A percentile compares a stretch with the other conserved stretches of the same genome.
phyloP scores from a whole-genome alignment of 2,113 vertebrate species.

The Xiphophorus hellerii region DNA sequence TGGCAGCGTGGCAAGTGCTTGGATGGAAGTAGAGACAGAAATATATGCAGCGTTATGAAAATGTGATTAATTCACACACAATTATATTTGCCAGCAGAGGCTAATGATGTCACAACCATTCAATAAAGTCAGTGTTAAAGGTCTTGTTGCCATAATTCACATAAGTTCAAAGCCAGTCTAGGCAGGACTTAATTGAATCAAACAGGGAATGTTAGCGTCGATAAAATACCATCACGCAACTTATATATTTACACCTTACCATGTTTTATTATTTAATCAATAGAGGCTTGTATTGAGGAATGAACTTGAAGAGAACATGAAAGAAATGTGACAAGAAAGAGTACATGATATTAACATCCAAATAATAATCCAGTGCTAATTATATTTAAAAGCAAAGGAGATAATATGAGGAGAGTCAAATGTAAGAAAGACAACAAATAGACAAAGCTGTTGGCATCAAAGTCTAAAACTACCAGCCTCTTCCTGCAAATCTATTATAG shows the following conservation, averaged over 20 bases:
- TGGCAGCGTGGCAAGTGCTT: background rate
- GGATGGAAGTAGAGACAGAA: background rate
- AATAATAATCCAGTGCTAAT: background rate
- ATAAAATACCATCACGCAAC: slow-evolving; percentile 27
- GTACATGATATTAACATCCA: background rate
- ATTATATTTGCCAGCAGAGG: slow-evolving; percentile 42
- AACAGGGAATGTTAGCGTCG: slow-evolving; percentile 9
- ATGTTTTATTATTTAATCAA: slow-evolving; percentile 40
- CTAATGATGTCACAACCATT: slow-evolving; percentile 39
- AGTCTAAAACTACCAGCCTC: slow-evolving; percentile 39
- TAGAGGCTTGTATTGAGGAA: background rate
- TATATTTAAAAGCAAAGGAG: slow-evolving; percentile 3
- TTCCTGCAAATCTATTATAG: slow-evolving; percentile 64
- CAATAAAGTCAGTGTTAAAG: slow-evolving; percentile 41
- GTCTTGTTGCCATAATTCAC: slow-evolving; percentile 23
- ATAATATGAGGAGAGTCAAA: background rate
- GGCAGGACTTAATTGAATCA: slow-evolving; percentile 7
- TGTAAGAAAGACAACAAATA: slow-evolving; percentile 18
- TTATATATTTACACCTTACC: slow-evolving; percentile 15
- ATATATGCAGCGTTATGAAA: slow-evolving; percentile 9
- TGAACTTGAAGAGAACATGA: background rate
- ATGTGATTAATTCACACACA: slow-evolving; percentile 21
- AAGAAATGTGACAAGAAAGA: slow-evolving; percentile 13
- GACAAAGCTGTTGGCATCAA: slow-evolving; percentile 35
- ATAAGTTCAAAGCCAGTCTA: background rate